Evolutionary conservation across 2,888 invertebrate species (phyloP).

Genomic region (Sthenelais limicola): DNA sequence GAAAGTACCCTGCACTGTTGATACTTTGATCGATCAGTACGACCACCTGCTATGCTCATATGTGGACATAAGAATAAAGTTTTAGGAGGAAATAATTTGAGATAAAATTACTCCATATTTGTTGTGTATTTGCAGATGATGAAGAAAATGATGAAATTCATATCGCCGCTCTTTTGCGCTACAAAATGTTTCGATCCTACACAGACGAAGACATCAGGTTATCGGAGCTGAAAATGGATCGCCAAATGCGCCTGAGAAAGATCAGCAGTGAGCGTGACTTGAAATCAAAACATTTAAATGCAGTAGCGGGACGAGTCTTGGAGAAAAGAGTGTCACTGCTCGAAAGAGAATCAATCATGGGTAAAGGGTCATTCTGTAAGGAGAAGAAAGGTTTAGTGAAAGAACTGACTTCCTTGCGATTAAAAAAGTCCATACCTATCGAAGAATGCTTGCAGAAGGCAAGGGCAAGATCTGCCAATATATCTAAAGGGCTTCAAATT

Average conservation of each 20-base stretch:
- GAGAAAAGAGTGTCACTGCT: not conserved
- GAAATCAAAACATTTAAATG: conserved; percentile 7
- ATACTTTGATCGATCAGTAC: too few relatives aligned
- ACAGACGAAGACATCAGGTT: not conserved
- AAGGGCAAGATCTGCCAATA: conserved; percentile 2
- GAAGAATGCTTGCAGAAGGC: conserved; percentile 10
- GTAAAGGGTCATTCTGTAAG: not conserved
- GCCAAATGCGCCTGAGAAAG: conserved; percentile 5
- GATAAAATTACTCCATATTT: too few relatives aligned
- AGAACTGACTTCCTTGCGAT: conserved; percentile 2
- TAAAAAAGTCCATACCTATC: not conserved
- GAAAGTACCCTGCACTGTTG: too few relatives aligned
- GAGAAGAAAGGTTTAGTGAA: not conserved
- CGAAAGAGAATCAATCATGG: not conserved
- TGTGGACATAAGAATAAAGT: too few relatives aligned
- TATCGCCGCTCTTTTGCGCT: too few relatives aligned
- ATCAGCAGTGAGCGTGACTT: conserved; percentile 12
- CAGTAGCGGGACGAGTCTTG: conserved; percentile 7
- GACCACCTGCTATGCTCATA: too few relatives aligned
- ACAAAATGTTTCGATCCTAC: too few relatives aligned
- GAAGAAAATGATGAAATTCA: too few relatives aligned
- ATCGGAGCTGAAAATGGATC: not conserved
- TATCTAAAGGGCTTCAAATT: too few relatives aligned
- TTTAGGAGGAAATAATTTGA: too few relatives aligned
- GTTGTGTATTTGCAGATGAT: too few relatives aligned